Conservation (phyloP, 2,113 vertebrate genomes). For the Paramormyrops kingsleyae region DNA sequence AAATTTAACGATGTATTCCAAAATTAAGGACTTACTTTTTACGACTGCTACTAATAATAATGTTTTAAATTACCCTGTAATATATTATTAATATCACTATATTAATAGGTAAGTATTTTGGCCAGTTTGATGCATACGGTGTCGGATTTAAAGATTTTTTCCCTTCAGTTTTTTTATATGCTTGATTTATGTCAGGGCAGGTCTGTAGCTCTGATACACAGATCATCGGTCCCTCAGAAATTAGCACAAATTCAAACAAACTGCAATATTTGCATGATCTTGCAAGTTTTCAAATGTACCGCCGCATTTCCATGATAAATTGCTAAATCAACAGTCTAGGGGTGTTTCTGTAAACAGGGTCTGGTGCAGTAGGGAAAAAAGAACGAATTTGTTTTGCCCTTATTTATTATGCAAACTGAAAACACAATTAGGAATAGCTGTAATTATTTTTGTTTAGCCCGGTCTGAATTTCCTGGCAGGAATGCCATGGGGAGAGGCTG, state of each 20-base stretch:
- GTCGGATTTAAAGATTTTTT: neutral
- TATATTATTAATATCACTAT: neutral
- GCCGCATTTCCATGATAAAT: neutral
- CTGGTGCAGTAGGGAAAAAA: neutral
- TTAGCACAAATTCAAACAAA: neutral
- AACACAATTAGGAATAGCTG: neutral
- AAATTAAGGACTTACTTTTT: neutral
- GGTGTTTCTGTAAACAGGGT: neutral
- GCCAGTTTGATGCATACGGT: neutral
- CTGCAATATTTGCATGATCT: neutral
- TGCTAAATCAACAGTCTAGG: neutral
- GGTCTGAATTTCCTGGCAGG: neutral
- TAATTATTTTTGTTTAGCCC: neutral
- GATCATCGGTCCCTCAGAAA: neutral
- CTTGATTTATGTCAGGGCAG: neutral
- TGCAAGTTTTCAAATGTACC: neutral
- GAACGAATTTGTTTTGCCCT: neutral
- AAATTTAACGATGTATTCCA: neutral
- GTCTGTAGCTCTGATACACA: neutral
- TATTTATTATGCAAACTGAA: neutral
- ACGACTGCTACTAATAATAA: neutral
- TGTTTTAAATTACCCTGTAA: neutral
- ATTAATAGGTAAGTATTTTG: neutral
- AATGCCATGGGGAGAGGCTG: neutral
- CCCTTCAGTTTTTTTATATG: neutral